Base-by-base conservation (phyloP, 2,797 vertebrate genomes). In the Aratinga solstitialis region DNA sequence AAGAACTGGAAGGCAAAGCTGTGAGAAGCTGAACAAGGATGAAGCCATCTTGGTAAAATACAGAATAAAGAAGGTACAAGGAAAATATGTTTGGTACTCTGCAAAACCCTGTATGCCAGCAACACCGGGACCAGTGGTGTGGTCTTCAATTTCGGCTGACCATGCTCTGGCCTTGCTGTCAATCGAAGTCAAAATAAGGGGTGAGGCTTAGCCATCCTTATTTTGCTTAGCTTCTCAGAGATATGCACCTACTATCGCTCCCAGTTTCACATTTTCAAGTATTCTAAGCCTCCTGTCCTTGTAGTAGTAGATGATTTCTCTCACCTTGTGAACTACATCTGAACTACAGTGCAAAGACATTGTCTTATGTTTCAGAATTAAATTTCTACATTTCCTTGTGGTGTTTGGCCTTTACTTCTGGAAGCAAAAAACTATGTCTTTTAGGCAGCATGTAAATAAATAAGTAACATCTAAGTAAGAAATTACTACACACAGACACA, bases 281-380 rank as follows among this genome's bases (percentile, higher is more conserved):
- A 63, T 11, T 34, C 50, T 42, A 6, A 0, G 0, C 9, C 43
- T 29, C 32, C 24, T 1, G 0, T 5, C 66, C 54, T 48, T 62
- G 42, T 22, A 38, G 1, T 0, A 72, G 36, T 2, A 43, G 19
- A 58, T 11, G 17, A 80, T 29, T 72, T 66, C 43, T 61, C 3
- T 1, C 42, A 53, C 32, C 32, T 56, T 42, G 29, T 54, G 9
- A 50, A 27, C 66, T 72, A 54, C 73, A 89, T 45, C 65, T 53
- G 19, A 89, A 83, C 13, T 34, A 61, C 1, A 0, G 16, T 24
- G 30, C 27, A 53, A 80, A 86, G 58, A 45, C 17, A 90, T 9
- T 4, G 21, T 21, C 79, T 51, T 48, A 6, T 42, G 32, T 63
- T 79, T 73, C 47, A 56, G n/a, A 90, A 79, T 62, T 43, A 86